Percentiles rank a stretch among this genome's conserved stretches.
phyloP scores from a whole-genome alignment of 2,888 invertebrate species.

The Chloroclysta siterata region DNA sequence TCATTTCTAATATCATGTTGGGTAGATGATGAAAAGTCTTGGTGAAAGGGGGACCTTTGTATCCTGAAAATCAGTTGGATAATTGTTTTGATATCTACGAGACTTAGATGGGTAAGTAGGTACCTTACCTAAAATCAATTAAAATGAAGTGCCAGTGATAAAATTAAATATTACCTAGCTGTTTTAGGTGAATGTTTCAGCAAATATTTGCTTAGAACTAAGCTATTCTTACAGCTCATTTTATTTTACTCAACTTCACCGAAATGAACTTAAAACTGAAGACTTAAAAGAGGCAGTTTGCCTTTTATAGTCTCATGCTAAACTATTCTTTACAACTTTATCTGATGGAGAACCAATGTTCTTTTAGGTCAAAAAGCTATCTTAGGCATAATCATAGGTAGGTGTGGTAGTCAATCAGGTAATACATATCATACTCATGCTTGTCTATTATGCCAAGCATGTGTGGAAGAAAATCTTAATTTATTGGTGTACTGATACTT shows the following conservation, averaged over 20 bases:
- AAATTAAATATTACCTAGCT: conserved; percentile 8
- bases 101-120: background rate
- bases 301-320: conserved; percentile 8
- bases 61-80: conserved; percentile 23
- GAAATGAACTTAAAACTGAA: background rate
- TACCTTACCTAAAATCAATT: background rate
- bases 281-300: background rate
- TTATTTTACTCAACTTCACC: background rate
- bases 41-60: background rate
- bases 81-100: background rate
- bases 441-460: too few relatives aligned
- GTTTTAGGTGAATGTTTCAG: background rate
- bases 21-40: conserved; percentile 17
- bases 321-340: conserved; percentile 21
- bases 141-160: background rate
- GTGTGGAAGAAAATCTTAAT: too few relatives aligned
- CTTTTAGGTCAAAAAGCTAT: conserved; percentile 15
- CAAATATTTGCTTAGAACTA: conserved; percentile 15
- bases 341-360: background rate
- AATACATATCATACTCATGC: too few relatives aligned
- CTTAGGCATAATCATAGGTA: background rate
- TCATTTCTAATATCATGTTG: conserved; percentile 13
- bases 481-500: too few relatives aligned
- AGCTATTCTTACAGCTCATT: conserved; percentile 27
- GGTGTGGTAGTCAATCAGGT: background rate